Base-by-base conservation (phyloP, 2,888 invertebrate species). In the Miltochrista miniata region DNA sequence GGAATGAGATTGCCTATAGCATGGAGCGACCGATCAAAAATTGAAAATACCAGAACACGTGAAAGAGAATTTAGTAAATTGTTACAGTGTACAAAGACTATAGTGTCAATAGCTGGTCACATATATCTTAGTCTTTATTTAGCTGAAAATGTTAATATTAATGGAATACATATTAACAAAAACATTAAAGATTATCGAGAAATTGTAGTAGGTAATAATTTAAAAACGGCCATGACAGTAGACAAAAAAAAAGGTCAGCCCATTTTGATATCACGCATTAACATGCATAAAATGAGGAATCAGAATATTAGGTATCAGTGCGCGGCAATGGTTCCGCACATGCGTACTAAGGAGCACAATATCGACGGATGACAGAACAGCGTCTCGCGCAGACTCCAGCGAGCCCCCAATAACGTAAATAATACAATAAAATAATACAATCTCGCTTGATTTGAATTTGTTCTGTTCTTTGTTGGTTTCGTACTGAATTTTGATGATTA, bases 361-460 rank as follows among this genome's bases (percentile, higher is more conserved):
- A 90, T 91, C 84, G 90, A 90, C 82, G 74, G 59, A 73, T 70
- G 62, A 59, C 55, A 56, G 60, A 31, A 9, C 31, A 11, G 11
- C 31, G 70, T 69, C 61, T 59, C 64, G 60, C 79, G 85, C 89
- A 89, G 82, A 66, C 84, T 83, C 85, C 78, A 60, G 54, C 37
- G 29, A 45, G 45, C 56, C 74, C 74, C 77, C 77, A 65, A 77
- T 81, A 75, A 82, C 74, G 76, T 87, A 87, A 87, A 86, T 88
- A 87, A 86, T 85, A 84, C 80, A 83, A 89, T 87, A 87, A 87
- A 87, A 85, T 87, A 86, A 85, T 82, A 85, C 78, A 81, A 83
- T 81, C 71, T 75, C 64, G 74, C 77, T 80, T 73, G 69, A 84
- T 85, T 84, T 86, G 81, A 85, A 86, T 87, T 76, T 78, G 66